phyloP scores from a whole-genome alignment of 2,113 vertebrate genomes.

The Beaufortia kweichowensis region DNA sequence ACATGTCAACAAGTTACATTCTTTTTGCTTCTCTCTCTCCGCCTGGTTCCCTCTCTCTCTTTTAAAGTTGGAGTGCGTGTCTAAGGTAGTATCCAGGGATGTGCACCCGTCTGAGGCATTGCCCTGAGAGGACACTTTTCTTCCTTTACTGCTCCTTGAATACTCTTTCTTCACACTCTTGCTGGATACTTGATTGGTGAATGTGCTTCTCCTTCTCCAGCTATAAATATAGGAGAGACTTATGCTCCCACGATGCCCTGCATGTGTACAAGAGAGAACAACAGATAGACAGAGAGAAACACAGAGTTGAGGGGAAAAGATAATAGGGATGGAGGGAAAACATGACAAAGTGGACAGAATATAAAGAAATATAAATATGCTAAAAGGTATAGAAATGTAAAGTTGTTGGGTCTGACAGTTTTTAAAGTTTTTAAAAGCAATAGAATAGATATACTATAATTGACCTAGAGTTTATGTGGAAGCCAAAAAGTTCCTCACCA shows the following conservation, averaged over 20 bases:
- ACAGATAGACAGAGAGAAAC: neutral
- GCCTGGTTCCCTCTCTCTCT: constrained; percentile 5
- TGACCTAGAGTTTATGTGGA: neutral
- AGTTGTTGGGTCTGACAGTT: too few species aligned
- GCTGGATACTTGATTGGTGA: neutral
- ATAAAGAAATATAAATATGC: neutral
- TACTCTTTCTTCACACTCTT: constrained; percentile 18
- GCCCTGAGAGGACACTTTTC: neutral
- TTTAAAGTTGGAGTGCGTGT: constrained; percentile 43
- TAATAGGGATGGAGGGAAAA: neutral
- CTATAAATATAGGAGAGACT: constrained; percentile 49
- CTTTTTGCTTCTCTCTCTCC: neutral
- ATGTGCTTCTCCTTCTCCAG: constrained; percentile 46
- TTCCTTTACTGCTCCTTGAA: neutral
- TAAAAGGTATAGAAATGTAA: too few species aligned
- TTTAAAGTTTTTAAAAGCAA: too few species aligned
- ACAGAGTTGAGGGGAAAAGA: neutral
- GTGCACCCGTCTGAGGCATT: constrained; percentile 12
- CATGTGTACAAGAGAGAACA: neutral
- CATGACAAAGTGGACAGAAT: neutral
- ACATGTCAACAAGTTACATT: constrained; percentile 27
- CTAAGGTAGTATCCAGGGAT: constrained; percentile 24
- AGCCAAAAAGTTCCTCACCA: constrained; percentile 48
- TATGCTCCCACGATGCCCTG: constrained; percentile 42
- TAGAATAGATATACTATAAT: too few species aligned